These are phyloP conservation scores for Cephalotes varians DNA, from an alignment of 2,888 invertebrate genomes.

Conservation along the genomic window DNA sequence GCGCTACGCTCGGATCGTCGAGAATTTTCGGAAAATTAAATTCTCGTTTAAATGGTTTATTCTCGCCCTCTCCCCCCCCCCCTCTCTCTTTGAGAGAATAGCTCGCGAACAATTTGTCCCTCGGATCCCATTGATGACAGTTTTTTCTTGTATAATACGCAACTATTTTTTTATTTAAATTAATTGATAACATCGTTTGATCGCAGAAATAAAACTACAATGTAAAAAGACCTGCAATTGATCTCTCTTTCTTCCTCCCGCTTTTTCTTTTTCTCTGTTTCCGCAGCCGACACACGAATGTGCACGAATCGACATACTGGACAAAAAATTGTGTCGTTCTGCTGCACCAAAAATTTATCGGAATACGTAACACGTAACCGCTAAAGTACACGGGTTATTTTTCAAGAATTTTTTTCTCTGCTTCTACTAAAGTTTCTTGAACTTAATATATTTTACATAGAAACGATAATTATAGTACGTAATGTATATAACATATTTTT, in stretches of 20 bases:
- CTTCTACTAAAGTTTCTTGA: not conserved
- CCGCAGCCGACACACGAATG: not conserved
- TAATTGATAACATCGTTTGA: slow-evolving; percentile 4
- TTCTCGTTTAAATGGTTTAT: slow-evolving; percentile 14
- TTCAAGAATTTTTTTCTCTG: not conserved
- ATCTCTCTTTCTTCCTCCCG: not conserved
- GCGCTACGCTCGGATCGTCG: not conserved
- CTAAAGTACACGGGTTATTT: not conserved
- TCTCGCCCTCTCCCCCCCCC: too few relatives aligned
- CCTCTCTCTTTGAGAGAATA: too few relatives aligned
- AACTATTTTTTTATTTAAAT: slow-evolving; percentile 24
- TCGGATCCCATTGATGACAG: not conserved
- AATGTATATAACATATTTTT: not conserved
- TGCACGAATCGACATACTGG: not conserved
- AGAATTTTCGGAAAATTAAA: slow-evolving; percentile 33
- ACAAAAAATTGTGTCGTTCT: not conserved
- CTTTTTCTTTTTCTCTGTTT: not conserved
- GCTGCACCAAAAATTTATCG: slow-evolving; percentile 7
- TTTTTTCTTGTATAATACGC: not conserved
- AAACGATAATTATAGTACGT: not conserved
- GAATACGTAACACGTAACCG: not conserved
- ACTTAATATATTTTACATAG: not conserved
- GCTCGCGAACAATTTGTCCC: slow-evolving; percentile 7
- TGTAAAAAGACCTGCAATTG: not conserved
- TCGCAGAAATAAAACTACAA: not conserved